These are phyloP conservation scores for Tinamus major DNA, from an alignment of 2,797 vertebrate genomes.

Conservation along the genomic window DNA sequence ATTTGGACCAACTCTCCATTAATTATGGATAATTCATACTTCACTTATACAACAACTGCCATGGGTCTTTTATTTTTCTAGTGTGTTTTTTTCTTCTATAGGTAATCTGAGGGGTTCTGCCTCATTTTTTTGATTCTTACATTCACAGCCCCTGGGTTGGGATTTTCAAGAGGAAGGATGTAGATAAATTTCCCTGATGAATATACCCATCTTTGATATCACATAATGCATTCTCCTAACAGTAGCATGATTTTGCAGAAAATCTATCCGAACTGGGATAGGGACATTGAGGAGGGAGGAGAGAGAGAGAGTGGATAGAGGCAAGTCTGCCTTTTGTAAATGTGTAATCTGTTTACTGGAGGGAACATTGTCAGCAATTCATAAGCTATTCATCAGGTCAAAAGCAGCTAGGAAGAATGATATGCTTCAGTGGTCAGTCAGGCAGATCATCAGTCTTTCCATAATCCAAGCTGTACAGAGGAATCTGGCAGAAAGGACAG, in stretches of 20 bases:
- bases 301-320: neutral
- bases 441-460: constrained; percentile 40
- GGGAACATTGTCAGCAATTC: neutral
- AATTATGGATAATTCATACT: constrained; percentile 44
- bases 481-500: constrained; percentile 15
- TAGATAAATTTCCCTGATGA: neutral
- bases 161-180: neutral
- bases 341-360: neutral
- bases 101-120: neutral
- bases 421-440: constrained; percentile 13
- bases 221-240: neutral
- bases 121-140: neutral
- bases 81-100: constrained; percentile 39
- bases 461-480: neutral
- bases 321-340: neutral
- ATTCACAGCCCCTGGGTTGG: neutral
- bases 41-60: constrained; percentile 51
- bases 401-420: neutral
- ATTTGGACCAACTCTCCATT: constrained; percentile 45
- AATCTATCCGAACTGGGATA: neutral
- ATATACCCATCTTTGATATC: neutral
- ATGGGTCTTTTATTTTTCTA: constrained; percentile 33
- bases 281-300: neutral
- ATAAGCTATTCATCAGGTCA: constrained; percentile 18
- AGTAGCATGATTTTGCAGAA: neutral